phyloP scores from a whole-genome alignment of 2,797 vertebrate species.

The Phylloscopus collybita region DNA sequence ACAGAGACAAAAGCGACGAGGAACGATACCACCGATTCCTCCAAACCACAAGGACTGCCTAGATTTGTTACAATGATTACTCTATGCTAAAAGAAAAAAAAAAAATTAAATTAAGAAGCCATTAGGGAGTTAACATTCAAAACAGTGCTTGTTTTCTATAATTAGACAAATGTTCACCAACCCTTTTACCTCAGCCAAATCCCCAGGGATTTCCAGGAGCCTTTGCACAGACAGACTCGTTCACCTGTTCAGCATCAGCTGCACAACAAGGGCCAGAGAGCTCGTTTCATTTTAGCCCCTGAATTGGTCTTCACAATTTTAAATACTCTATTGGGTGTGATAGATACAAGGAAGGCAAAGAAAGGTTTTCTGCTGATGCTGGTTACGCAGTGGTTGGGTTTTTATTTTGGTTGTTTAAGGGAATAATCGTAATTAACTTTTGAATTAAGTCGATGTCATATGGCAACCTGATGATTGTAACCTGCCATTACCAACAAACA shows the following conservation, averaged over 20 bases:
- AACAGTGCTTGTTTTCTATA: constrained; percentile 46
- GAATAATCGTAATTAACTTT: not conserved
- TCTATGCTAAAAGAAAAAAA: not conserved
- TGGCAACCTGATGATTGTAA: not conserved
- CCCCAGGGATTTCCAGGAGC: not conserved
- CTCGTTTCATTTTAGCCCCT: not conserved
- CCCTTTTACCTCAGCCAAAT: not conserved
- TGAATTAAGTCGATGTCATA: not conserved
- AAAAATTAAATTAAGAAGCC: constrained; percentile 10
- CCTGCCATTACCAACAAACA: not conserved
- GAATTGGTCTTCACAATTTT: not conserved
- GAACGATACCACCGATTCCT: not conserved
- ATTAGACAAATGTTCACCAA: constrained; percentile 13
- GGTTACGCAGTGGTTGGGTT: fast-evolving
- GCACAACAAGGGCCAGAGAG: not conserved
- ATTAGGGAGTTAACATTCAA: constrained; percentile 40
- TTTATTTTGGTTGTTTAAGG: not conserved
- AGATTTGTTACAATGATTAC: not conserved
- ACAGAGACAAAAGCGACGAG: not conserved
- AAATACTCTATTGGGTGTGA: not conserved
- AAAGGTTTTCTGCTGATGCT: not conserved
- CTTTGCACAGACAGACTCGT: not conserved
- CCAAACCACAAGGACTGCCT: not conserved
- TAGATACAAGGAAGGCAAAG: not conserved
- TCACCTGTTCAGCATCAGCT: constrained; percentile 41